phyloP scores from a whole-genome alignment of 2,888 invertebrate species.

The Amiota mariae region DNA sequence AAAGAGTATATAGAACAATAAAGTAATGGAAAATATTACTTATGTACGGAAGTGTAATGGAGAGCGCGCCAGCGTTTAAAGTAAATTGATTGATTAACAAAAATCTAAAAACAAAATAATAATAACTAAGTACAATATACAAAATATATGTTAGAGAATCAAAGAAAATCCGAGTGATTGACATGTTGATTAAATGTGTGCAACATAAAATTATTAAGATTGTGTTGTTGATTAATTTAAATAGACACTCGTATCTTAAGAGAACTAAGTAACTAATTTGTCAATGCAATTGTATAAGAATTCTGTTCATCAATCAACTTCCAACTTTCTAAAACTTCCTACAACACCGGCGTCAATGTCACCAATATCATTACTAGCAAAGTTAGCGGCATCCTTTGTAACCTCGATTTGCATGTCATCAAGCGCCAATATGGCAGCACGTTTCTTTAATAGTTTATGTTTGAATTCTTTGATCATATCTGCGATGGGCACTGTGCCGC shows the following conservation, averaged over 20 bases:
- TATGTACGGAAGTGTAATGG: neutral
- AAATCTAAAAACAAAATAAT: slow-evolving; percentile 16
- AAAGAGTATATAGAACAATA: slow-evolving; percentile 11
- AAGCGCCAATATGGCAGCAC: slow-evolving; percentile 80
- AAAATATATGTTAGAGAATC: neutral
- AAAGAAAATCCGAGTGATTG: neutral
- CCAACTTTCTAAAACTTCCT: slow-evolving; percentile 88
- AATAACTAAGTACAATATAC: neutral
- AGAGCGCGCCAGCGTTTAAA: neutral
- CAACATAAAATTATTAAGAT: slow-evolving; percentile 15
- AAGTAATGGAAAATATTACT: slow-evolving; percentile 25
- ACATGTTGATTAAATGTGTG: neutral
- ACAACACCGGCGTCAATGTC: slow-evolving; percentile 83
- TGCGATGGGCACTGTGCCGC: slow-evolving; percentile 85
- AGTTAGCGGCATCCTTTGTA: slow-evolving; percentile 74
- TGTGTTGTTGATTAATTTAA: slow-evolving; percentile 35
- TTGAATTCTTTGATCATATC: slow-evolving; percentile 88
- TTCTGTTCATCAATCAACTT: slow-evolving; percentile 79
- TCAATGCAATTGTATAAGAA: neutral
- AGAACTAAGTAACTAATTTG: neutral
- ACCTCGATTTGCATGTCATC: slow-evolving; percentile 86
- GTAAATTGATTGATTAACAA: neutral
- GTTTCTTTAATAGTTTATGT: slow-evolving; percentile 77
- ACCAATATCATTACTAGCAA: slow-evolving; percentile 78
- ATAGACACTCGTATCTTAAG: neutral